Conservation (phyloP, 2,113 vertebrate species). For the Thinocorus orbignyianus region DNA sequence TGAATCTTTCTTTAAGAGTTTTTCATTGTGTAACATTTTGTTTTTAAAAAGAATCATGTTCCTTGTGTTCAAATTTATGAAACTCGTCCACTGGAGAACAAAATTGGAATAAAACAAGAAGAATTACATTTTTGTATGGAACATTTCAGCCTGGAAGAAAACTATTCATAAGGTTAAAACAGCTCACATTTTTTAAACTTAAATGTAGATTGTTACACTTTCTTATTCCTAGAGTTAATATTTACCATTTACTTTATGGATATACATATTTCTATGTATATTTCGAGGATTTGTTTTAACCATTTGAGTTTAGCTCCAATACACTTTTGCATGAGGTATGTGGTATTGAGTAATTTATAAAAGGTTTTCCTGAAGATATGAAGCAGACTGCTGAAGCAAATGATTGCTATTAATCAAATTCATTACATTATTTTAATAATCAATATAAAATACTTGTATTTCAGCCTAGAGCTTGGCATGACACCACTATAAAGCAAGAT, state of each 20-base stretch:
- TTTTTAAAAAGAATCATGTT: neutral
- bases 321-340: neutral
- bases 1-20: neutral
- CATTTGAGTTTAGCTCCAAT: neutral
- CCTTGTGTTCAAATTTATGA: neutral
- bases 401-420: neutral
- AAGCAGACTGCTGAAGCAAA: neutral
- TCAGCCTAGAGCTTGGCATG: neutral
- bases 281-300: neutral
- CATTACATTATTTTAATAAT: neutral
- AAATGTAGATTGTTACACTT: neutral
- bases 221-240: neutral
- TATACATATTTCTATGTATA: neutral
- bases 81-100: neutral
- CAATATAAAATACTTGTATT: neutral
- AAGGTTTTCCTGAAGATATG: neutral
- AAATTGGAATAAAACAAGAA: neutral
- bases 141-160: neutral
- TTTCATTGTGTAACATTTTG: neutral
- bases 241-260: neutral
- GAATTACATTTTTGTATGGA: neutral
- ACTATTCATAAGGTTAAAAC: neutral
- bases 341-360: neutral
- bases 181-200: neutral
- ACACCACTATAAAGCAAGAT: neutral